Conservation (phyloP, 2,797 vertebrate genomes). For the Rhinogobio ventralis region DNA sequence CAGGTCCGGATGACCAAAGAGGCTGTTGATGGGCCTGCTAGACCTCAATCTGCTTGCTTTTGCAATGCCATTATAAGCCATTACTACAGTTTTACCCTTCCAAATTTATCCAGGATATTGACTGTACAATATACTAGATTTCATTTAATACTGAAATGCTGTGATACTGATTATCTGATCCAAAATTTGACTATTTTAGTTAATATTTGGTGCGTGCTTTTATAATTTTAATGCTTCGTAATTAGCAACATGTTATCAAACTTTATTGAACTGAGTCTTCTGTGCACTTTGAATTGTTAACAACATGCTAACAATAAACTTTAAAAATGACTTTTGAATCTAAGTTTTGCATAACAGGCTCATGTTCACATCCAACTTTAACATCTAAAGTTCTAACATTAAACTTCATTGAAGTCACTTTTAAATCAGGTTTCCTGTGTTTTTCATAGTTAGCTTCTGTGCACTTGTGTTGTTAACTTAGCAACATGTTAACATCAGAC, state of each 20-base stretch:
- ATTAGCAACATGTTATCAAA: background rate
- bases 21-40: background rate
- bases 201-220: background rate
- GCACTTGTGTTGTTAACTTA: no score
- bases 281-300: no score
- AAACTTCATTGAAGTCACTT: background rate
- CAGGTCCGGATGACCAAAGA: background rate
- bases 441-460: no score
- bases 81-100: background rate
- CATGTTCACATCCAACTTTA: background rate
- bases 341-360: background rate
- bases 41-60: conserved; percentile 4
- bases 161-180: background rate
- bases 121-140: background rate
- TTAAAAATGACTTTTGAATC: background rate
- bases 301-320: no score
- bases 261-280: no score
- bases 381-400: background rate
- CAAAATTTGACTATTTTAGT: background rate
- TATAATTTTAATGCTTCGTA: background rate
- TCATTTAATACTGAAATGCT: background rate
- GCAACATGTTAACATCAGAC: no score
- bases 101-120: background rate
- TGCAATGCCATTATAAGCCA: background rate
- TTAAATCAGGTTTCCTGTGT: no score